Base-by-base conservation (phyloP, 2,113 vertebrate species). In the Crotalus tigris region DNA sequence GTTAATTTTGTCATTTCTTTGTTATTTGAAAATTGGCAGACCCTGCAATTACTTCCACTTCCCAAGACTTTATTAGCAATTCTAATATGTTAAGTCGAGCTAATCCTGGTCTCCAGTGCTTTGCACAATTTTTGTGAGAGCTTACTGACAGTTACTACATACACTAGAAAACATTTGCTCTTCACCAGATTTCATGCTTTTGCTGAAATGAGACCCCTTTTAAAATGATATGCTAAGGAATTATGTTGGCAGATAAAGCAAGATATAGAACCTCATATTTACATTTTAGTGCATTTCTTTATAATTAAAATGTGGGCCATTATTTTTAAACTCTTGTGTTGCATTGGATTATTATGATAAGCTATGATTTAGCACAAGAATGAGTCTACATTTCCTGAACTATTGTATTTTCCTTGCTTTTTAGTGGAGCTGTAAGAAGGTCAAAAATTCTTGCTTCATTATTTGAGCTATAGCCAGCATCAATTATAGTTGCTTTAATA, bases 1-100 rank as follows among this genome's bases (percentile, higher is more conserved):
- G 23, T 13, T 93, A 91, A 92, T 95, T 95, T 96, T 53, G n/a
- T 90, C 10, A 91, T 5, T 0, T 94, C 85, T 95, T 96, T 94
- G 75, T 92, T 88, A 39, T 29, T 93, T 93, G 29, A 51, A 90
- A 94, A 94, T 91, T 92, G 94, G 55, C 5, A 95, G 88, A 93
- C 54, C 24, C 13, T 87, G 2, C 23, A 90, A 7, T 91, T 87
- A 88, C 75, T 1, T 91, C 95, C 3, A 90, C 92, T 93, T 95
- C 94, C 19, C 26, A 90, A 92, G 58, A 91, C 23, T 51, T 91
- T 89, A 39, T 93, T 95, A 75, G 13, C 39, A 95, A 94, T 89
- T 93, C 75, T 59, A 94, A 91, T 90, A 69, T 33, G 90, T 59
- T 91, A 94, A 96, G 91, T 61, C 86, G 2, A 4, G 5, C 85